Conservation (phyloP, 30 jellyfish, hydroid and myxozoan genomes). For the Nemopilema nomurai region DNA sequence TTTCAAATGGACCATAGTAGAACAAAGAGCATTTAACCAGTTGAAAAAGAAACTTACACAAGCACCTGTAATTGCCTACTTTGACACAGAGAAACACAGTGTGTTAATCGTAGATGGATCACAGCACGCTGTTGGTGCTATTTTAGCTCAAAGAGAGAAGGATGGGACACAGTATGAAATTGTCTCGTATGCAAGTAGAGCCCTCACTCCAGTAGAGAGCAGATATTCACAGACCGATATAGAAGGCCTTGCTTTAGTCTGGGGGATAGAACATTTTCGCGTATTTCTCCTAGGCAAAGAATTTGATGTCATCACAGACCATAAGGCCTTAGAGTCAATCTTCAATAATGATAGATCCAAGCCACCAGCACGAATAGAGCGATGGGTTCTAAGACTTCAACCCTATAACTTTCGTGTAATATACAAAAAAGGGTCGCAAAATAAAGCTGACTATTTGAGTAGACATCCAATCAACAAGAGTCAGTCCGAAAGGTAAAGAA, state of each 20-base stretch:
- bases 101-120: conserved; percentile 48
- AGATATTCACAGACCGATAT: conserved; percentile 52
- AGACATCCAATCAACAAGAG: conserved; percentile 40
- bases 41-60: conserved; percentile 37
- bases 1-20: conserved; percentile 37
- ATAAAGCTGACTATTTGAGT: conserved; percentile 48
- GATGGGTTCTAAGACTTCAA: conserved; percentile 52
- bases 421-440: conserved; percentile 36
- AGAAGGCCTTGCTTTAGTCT: conserved; percentile 60
- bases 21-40: conserved; percentile 49
- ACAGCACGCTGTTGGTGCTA: conserved; percentile 24
- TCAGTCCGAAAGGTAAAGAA: conserved; percentile 45
- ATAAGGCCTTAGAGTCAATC: conserved; percentile 50
- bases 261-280: conserved; percentile 51
- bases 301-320: conserved; percentile 43
- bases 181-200: conserved; percentile 44
- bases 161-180: conserved; percentile 32
- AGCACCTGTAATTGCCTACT: conserved; percentile 59
- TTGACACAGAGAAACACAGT: conserved; percentile 49
- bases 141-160: conserved; percentile 31
- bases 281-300: conserved; percentile 43
- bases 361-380: conserved; percentile 59
- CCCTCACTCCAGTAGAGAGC: conserved; percentile 51
- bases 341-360: conserved; percentile 38
- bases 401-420: conserved; percentile 49